phyloP scores from a whole-genome alignment of 1,140 invertebrate genomes.

The Pogonus chalceus region DNA sequence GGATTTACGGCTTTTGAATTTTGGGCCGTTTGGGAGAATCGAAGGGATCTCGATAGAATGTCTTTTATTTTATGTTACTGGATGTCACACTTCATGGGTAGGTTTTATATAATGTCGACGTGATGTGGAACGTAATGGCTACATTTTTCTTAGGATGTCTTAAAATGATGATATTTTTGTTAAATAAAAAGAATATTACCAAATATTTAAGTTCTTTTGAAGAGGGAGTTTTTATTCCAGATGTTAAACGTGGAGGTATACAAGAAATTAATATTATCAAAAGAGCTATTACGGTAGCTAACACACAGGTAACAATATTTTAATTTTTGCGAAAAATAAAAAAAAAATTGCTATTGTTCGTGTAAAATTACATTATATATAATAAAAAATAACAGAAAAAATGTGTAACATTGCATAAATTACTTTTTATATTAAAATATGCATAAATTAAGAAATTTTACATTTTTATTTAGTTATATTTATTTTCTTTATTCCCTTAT shows the following conservation, averaged over 20 bases:
- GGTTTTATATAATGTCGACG: background rate
- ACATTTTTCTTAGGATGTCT: background rate
- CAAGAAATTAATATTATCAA: background rate
- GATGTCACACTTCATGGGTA: slow-evolving; percentile 2
- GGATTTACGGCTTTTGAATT: background rate
- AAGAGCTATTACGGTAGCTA: background rate
- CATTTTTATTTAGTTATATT: no score
- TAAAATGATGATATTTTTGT: background rate
- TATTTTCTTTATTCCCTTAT: no score
- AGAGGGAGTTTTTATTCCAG: background rate
- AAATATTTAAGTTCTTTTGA: background rate
- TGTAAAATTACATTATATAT: no score
- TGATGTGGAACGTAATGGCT: background rate
- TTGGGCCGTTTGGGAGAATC: background rate
- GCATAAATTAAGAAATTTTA: no score
- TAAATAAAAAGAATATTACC: background rate
- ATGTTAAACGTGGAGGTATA: background rate
- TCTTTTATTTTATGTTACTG: background rate
- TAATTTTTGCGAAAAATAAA: no score
- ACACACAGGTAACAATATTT: background rate
- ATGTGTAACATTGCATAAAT: no score
- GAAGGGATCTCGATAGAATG: background rate
- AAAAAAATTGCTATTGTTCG: no score
- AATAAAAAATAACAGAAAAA: no score
- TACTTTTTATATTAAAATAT: no score